Base-by-base conservation (phyloP, 2,888 invertebrate species). In the Escarpia spicata region DNA sequence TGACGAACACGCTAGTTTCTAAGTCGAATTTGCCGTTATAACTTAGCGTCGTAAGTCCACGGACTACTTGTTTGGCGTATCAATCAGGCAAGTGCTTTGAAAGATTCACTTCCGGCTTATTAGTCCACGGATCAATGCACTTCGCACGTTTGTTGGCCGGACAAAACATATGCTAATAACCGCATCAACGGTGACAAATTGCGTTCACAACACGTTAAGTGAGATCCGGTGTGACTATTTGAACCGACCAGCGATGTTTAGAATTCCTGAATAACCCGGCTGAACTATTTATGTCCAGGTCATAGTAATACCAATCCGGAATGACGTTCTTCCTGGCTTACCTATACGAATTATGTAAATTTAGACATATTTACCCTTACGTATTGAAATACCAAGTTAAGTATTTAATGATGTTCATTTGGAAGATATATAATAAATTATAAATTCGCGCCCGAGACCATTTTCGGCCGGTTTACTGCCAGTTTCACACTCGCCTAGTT, bases 91-190 rank as follows among this genome's bases (percentile, higher is more conserved):
- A 75, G 75, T 4, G 75, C 75, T 75, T 75, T 26, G 26, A 75
- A 75, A 15, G 75, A 75, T 75, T 26, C 75, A 75, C 75, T 75
- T 75, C 75, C 75, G 19, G 75, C 19, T 15, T 75, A 75, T 75
- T 26, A 75, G 6, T 19, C 75, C 75, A 75, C 19, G 75, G 4
- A 75, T 75, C 75, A 75, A 75, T 75, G 75, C 75, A 75, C 6
- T 75, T 75, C 75, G 75, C 75, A 75, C 75, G 75, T 75, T 75
- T 75, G 26, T 75, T 75, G 75, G 75, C 75, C 75, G 75, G 75
- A 75, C 75, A 75, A 75, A 75, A 75, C 75, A 75, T 75, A 75
- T 75, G 75, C 75, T 75, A 75, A 75, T 75, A 75, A 75, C 26
- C 19, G 6, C 75, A 75, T 75, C 75, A 26, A 75, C 75, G 19